Conservation (phyloP, 2,888 invertebrate genomes). For the Lasioglossum oenotherae region DNA sequence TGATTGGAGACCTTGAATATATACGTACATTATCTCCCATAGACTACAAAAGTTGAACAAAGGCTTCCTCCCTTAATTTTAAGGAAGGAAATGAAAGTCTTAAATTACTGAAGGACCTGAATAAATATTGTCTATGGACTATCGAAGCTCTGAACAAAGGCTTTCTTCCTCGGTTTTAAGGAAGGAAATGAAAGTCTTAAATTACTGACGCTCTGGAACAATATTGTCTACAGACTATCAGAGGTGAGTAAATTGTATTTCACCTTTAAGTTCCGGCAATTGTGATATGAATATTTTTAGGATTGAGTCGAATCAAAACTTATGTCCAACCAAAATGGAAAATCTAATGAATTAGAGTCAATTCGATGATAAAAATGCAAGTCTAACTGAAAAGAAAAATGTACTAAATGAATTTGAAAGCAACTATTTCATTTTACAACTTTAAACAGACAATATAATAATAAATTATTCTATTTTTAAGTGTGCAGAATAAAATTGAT, state of each 20-base stretch:
- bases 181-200: slow-evolving; percentile 4
- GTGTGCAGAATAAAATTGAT: background rate
- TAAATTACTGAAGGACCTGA: background rate
- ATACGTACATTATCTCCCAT: background rate
- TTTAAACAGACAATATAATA: background rate
- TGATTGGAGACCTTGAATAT: background rate
- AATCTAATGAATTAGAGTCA: background rate
- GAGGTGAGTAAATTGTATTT: background rate
- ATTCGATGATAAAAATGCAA: no score
- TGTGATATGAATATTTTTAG: background rate
- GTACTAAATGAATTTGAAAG: no score
- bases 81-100: slow-evolving; percentile 2
- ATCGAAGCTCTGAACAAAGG: background rate
- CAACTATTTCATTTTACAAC: no score
- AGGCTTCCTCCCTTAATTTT: background rate
- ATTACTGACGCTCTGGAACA: background rate
- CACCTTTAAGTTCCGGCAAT: background rate
- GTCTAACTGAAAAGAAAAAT: background rate
- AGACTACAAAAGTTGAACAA: background rate
- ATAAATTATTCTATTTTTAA: no score
- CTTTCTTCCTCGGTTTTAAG: background rate
- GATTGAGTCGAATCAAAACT: background rate
- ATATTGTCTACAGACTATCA: background rate
- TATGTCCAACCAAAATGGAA: background rate
- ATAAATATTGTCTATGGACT: background rate